These are phyloP conservation scores for Caracal caracal DNA, from an alignment of 2,113 vertebrate species.

Conservation along the genomic window DNA sequence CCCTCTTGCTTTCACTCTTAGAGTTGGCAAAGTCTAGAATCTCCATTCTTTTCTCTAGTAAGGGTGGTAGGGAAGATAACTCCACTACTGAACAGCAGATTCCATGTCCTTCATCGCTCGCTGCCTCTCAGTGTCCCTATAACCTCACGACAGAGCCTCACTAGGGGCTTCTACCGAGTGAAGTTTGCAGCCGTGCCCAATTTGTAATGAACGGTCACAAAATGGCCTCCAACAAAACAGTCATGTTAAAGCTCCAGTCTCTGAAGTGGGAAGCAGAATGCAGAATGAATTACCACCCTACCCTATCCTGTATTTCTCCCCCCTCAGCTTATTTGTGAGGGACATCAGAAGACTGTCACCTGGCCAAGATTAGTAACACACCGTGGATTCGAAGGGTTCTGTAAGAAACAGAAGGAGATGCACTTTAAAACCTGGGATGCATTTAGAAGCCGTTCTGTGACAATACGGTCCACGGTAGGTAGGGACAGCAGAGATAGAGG, in stretches of 20 bases:
- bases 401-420: neutral
- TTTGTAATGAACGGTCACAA: neutral
- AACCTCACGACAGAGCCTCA: neutral
- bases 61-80: neutral
- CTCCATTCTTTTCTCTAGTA: neutral
- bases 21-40: neutral
- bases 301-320: neutral
- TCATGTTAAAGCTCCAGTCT: neutral
- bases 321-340: neutral
- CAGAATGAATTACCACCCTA: neutral
- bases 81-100: rapidly evolving
- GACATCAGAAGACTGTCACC: neutral
- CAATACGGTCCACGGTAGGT: neutral
- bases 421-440: neutral
- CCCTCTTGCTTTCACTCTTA: neutral
- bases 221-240: neutral
- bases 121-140: neutral
- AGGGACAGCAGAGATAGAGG: constrained; percentile 46
- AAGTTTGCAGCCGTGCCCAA: neutral
- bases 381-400: neutral
- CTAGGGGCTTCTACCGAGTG: neutral
- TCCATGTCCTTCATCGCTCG: neutral
- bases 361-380: neutral
- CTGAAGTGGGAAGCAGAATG: neutral
- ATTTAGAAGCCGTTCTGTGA: neutral